Evolutionary conservation across 2,888 invertebrate genomes (phyloP), one percentile per base, ranked within the genome.

Genomic region (Cyaniris semiargus): DNA sequence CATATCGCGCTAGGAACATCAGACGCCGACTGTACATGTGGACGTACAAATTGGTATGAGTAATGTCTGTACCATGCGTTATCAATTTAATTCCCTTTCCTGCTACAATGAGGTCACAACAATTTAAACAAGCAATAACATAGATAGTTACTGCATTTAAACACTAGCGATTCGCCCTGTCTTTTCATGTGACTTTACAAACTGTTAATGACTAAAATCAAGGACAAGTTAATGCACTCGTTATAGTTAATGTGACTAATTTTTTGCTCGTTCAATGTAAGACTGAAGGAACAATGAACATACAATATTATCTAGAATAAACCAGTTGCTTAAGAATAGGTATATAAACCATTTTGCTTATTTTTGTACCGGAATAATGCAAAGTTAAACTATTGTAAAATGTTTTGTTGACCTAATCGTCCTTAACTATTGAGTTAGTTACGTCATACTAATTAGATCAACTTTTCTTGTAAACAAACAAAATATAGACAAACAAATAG

Each of bases 51-150:
- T 66, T 76, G 71, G 71, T 70, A 76, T 71, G 56, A 56, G 70
- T 76, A 53, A 71, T 70, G 56, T 76, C 76, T 72, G 79, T 81
- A 82, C 81, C 82, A 84, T 83, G 85, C 84, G 88, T 90, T 92
- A 91, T 93, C 89, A 91, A 89, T 91, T 89, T 89, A 90, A 90
- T 89, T 89, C 90, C 89, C 85, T 93, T 93, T 93, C 93, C 93
- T 93, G 91, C 84, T 87, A 86, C 83, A 87, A 92, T 93, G 93
- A 93, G 93, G 93, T 93, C 93, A 93, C 88, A 90, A 93, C 88
- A 90, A 88, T 87, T 85, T 86, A 89, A 87, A 89, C 87, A 87
- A 83, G 82, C 85, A 84, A 85, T 83, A 84, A 85, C 80, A 84
- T 79, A 83, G 81, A 80, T 79, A 77, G 77, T 56, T 66, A 27